Percentiles rank a stretch among this genome's conserved stretches.
Conservation (phyloP, 2,797 vertebrate species). For the Natrix natrix region DNA sequence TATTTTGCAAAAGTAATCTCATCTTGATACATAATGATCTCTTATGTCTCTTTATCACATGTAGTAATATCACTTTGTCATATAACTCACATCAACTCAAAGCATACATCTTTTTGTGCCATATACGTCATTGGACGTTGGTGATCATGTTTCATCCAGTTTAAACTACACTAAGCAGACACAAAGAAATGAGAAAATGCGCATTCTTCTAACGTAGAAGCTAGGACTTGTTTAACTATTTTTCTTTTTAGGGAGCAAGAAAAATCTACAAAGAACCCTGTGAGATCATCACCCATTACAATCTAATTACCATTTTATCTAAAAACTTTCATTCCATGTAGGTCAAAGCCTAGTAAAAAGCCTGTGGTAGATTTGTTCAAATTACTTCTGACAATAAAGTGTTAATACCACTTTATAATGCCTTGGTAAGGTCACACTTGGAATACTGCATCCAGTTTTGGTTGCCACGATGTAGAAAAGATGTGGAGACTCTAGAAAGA, state of each 20-base stretch:
- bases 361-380: neutral
- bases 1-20: conserved; percentile 44
- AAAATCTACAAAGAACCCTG: conserved; percentile 14
- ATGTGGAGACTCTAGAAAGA: no score
- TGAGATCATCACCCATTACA: conserved; percentile 39
- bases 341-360: conserved; percentile 27
- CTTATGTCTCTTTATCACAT: conserved; percentile 40
- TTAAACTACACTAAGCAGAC: conserved; percentile 29
- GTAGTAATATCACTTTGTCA: conserved; percentile 9
- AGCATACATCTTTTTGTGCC: no score
- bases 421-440: no score
- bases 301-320: conserved; percentile 30
- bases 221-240: neutral
- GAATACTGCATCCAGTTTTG: no score
- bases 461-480: no score
- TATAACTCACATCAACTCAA: neutral
- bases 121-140: no score
- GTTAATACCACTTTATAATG: no score
- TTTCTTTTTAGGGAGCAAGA: conserved; percentile 11
- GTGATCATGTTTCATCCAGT: conserved; percentile 42
- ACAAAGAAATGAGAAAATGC: conserved; percentile 25
- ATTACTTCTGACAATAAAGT: neutral
- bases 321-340: conserved; percentile 29
- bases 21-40: conserved; percentile 49
- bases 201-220: conserved; percentile 8